Evolutionary conservation across 1,140 invertebrate species (phyloP).

Genomic region (Holotrichia oblita): DNA sequence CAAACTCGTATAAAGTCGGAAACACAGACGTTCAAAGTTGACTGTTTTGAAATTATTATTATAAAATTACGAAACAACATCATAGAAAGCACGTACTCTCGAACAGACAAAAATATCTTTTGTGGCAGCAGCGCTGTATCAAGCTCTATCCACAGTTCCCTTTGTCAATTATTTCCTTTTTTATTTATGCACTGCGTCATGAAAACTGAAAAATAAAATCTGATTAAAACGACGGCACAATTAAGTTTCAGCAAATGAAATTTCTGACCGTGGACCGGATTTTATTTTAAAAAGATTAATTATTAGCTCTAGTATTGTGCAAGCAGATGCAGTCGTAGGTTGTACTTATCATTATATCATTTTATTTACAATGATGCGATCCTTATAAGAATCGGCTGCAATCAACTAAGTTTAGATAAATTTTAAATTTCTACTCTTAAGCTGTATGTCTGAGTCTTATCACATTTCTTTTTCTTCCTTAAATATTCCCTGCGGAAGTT

Average conservation of each 20-base stretch:
- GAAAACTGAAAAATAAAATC: conserved; percentile 1
- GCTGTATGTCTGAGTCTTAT: too few relatives aligned
- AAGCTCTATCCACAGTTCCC: background rate
- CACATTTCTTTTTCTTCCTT: too few relatives aligned
- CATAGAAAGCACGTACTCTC: background rate
- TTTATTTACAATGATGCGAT: too few relatives aligned
- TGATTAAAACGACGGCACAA: conserved; percentile 14
- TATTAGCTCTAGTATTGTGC: background rate
- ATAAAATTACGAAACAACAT: conserved; percentile 3
- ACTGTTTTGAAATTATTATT: conserved; percentile 18
- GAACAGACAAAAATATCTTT: conserved; percentile 20
- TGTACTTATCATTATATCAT: too few relatives aligned
- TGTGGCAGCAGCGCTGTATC: background rate
- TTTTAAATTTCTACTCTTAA: too few relatives aligned
- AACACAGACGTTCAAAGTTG: background rate
- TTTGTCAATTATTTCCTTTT: conserved; percentile 33
- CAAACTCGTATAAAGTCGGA: too few relatives aligned
- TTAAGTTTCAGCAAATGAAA: background rate
- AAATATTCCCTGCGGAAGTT: too few relatives aligned
- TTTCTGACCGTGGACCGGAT: background rate
- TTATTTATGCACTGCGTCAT: background rate
- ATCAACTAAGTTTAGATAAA: too few relatives aligned
- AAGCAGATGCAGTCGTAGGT: too few relatives aligned
- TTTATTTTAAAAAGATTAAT: conserved; percentile 14
- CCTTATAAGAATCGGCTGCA: too few relatives aligned